A percentile compares a stretch with the other conserved stretches of the same genome.
Conservation (phyloP, 1,140 invertebrate genomes). For the Hylaeus anthracinus region DNA sequence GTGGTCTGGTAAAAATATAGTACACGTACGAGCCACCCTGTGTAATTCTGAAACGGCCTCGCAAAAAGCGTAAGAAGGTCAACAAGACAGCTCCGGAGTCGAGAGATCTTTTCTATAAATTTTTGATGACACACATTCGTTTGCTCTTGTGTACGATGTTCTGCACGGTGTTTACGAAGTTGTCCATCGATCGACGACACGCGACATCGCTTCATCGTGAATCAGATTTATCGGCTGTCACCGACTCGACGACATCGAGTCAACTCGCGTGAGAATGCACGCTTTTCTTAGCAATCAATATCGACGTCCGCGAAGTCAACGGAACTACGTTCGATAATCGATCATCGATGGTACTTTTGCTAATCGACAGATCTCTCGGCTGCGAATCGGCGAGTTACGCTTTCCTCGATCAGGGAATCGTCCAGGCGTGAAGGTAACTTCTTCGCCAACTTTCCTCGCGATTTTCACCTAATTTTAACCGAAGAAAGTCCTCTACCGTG, state of each 20-base stretch:
- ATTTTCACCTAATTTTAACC: not conserved
- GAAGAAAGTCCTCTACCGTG: not conserved
- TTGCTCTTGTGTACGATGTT: not conserved
- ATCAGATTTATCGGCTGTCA: not conserved
- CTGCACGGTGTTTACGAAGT: not conserved
- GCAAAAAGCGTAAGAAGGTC: slow-evolving; percentile 10
- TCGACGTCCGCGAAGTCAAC: too few species aligned
- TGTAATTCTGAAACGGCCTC: slow-evolving; percentile 6
- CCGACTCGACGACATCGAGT: not conserved
- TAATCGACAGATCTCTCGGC: too few species aligned
- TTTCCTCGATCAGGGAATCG: not conserved
- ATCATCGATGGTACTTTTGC: too few species aligned
- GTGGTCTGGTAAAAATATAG: not conserved
- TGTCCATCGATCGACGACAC: not conserved
- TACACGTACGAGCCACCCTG: not conserved
- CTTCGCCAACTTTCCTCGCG: not conserved
- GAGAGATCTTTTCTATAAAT: slow-evolving; percentile 17
- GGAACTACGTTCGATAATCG: too few species aligned
- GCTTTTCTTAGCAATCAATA: too few species aligned
- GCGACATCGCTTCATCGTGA: not conserved
- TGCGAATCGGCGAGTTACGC: not conserved
- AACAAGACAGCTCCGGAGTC: not conserved
- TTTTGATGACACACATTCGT: slow-evolving; percentile 7
- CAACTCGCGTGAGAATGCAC: too few species aligned
- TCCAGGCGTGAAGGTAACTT: not conserved